Conservation (phyloP, 2,888 invertebrate genomes). For the Petrolisthes cinctipes region DNA sequence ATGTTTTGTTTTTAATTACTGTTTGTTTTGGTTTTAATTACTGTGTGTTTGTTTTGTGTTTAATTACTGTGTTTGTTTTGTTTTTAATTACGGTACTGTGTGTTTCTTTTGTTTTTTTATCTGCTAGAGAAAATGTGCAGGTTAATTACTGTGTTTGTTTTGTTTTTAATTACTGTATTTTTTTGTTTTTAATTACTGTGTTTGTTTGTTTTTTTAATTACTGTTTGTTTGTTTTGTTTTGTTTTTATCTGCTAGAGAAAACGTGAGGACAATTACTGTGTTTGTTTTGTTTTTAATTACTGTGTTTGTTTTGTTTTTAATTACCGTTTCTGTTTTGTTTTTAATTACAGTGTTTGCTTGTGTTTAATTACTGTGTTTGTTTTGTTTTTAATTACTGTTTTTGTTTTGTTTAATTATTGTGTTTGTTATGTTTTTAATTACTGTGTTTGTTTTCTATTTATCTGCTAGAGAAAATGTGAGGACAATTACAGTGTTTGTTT, state of each 20-base stretch:
- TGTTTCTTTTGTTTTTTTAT: not conserved
- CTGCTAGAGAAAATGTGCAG: not conserved
- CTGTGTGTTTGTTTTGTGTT: not conserved
- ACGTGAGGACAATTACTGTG: not conserved
- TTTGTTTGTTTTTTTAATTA: not conserved
- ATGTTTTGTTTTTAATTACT: not conserved
- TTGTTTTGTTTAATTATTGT: not conserved
- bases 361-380: not conserved
- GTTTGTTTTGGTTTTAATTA: not conserved
- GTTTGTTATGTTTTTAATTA: not conserved
- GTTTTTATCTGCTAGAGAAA: not conserved
- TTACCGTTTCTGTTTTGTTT: too few species aligned
- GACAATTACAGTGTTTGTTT: not conserved
- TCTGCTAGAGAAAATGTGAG: not conserved
- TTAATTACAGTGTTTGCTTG: too few species aligned
- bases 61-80: not conserved
- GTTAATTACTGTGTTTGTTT: not conserved
- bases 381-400: not conserved
- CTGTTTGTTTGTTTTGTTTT: not conserved
- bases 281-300: not conserved
- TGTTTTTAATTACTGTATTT: not conserved
- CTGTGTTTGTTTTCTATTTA: not conserved
- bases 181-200: not conserved
- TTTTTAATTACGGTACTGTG: not conserved
- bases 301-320: not conserved